Evolutionary conservation across 2,113 vertebrate species (phyloP).

Genomic region (Dipodomys spectabilis): DNA sequence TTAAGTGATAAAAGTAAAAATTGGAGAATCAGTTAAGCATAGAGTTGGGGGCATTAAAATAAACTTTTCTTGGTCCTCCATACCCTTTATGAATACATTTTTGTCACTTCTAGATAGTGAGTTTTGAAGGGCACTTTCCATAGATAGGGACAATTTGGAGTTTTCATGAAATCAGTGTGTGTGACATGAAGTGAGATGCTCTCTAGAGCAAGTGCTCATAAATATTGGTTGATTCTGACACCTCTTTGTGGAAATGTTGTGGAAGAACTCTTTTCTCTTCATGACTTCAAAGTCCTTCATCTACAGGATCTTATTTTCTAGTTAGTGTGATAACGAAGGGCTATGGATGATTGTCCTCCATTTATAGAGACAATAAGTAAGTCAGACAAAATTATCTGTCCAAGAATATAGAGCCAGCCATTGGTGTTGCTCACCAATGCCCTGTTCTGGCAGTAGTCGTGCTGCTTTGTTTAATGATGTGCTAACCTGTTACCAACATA

Average conservation of each 20-base stretch:
- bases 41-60: neutral
- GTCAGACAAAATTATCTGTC: neutral
- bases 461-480: neutral
- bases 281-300: conserved; percentile 61
- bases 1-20: neutral
- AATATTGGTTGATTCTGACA: neutral
- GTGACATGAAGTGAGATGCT: fast-evolving
- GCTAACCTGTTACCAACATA: neutral
- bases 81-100: neutral
- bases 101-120: neutral
- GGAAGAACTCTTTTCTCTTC: neutral
- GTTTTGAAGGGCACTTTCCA: neutral
- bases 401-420: neutral
- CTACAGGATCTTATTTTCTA: conserved; percentile 42
- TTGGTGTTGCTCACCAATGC: fast-evolving
- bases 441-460: neutral
- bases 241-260: neutral
- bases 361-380: neutral
- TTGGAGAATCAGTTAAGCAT: neutral
- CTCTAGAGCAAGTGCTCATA: neutral
- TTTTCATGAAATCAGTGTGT: neutral
- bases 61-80: neutral
- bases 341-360: neutral
- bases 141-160: neutral
- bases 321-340: conserved; percentile 10